Evolutionary conservation across 2,888 invertebrate genomes (phyloP).

Genomic region (Aleiodes alternator): DNA sequence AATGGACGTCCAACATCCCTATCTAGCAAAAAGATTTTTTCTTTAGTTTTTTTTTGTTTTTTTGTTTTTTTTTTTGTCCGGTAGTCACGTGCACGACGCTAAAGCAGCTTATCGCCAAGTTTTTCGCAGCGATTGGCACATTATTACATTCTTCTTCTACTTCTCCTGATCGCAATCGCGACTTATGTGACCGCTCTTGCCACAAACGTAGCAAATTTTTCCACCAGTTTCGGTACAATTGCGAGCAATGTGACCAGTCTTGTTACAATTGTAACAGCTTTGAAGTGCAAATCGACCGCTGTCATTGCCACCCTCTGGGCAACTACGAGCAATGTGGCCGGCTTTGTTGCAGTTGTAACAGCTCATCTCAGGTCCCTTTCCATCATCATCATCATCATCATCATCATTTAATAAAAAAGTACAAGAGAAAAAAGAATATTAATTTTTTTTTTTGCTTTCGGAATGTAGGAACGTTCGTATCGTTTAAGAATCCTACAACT

Average conservation of each 20-base stretch:
- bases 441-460: not conserved
- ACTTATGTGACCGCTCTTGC: slow-evolving; percentile 93
- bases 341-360: slow-evolving; percentile 97
- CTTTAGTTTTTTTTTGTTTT: slow-evolving; percentile 28
- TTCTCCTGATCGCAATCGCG: slow-evolving; percentile 90
- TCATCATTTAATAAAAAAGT: slow-evolving; percentile 6
- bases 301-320: slow-evolving; percentile 83
- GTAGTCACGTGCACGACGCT: slow-evolving; percentile 65
- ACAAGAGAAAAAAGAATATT: not conserved
- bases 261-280: slow-evolving; percentile 82
- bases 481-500: not conserved
- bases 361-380: slow-evolving; percentile 77
- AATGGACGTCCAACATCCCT: slow-evolving; percentile 33
- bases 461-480: not conserved
- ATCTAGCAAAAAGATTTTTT: slow-evolving; percentile 40
- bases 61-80: slow-evolving; percentile 55
- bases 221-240: slow-evolving; percentile 79
- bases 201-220: slow-evolving; percentile 95
- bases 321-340: slow-evolving; percentile 93
- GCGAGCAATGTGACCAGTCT: slow-evolving; percentile 83
- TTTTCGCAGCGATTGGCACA: slow-evolving; percentile 72
- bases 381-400: not conserved
- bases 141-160: slow-evolving; percentile 71
- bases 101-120: slow-evolving; percentile 68
- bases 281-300: slow-evolving; percentile 76